Percentiles rank a stretch among this genome's conserved stretches.
Evolutionary conservation across 2,113 vertebrate species (phyloP).

Genomic region (Clupea harengus): DNA sequence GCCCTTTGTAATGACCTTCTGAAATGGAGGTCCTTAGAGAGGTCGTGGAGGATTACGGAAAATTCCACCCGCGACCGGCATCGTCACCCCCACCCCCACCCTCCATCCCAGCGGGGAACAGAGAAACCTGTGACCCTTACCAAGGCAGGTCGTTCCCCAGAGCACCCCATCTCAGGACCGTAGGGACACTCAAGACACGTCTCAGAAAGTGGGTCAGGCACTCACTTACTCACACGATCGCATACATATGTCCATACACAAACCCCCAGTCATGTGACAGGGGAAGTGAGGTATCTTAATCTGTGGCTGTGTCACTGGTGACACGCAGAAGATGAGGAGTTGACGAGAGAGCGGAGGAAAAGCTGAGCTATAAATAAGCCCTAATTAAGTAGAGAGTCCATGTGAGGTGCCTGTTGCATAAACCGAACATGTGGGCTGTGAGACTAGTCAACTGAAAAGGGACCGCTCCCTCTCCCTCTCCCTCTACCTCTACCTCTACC

Average conservation of each 20-base stretch:
- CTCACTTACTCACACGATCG: constrained; percentile 7
- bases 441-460: background rate
- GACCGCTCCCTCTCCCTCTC: background rate
- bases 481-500: background rate
- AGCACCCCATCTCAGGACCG: background rate
- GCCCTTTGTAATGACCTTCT: background rate
- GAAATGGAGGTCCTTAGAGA: background rate
- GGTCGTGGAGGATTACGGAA: constrained; percentile 31
- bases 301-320: background rate
- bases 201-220: constrained; percentile 1
- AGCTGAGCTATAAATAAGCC: constrained; percentile 1
- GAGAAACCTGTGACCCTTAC: constrained; percentile 26
- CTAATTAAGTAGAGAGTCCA: background rate
- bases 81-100: background rate
- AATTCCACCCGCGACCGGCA: constrained; percentile 20
- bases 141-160: constrained; percentile 14
- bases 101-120: constrained; percentile 23
- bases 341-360: background rate
- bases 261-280: background rate
- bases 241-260: constrained; percentile 6
- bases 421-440: background rate
- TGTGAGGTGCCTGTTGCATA: constrained; percentile 11
- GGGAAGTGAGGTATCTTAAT: background rate
- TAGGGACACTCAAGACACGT: background rate
- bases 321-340: background rate